Base-by-base conservation (phyloP, 64 coral and sea anemone genomes). In the Catalaphyllia jardinei region DNA sequence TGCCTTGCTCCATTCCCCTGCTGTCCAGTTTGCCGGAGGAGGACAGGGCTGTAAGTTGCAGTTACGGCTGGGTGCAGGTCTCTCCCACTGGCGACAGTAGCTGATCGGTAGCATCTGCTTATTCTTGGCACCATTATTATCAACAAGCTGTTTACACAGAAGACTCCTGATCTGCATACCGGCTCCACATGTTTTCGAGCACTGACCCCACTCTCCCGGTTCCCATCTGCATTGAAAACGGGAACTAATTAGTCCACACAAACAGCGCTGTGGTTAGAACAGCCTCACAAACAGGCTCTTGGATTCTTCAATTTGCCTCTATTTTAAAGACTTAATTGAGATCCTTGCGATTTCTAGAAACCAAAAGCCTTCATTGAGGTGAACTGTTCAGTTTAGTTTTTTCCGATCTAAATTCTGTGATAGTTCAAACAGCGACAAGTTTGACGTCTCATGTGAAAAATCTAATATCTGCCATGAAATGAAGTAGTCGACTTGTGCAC, bases 151-250 rank as follows among this genome's bases (percentile, higher is more conserved):
- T 54, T 95, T 99, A 77, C 97, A 99, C 49, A 83, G 71, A 17
- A 99, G 83, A 57, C 93, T 95, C 73, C 97, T 63, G 30, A 99
- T 85, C 79, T 99, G 94, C 29, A 95, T 51, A 19, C 97, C 97
- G 14, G 74, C 71, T 28, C 93, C 97, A 60, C 97, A 99, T 79
- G 93, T 93, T 49, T 87, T 93, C 4, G 93, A 95, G 38, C 97
- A 99, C 24, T 31, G 76, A 49, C 82, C 74, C 97, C 97, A 99
- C 13, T 86, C 51, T 0, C 88, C 91, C 13, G 97, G 91, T 16
- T 90, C 89, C 97, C 97, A 99, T 31, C 97, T 99, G 24, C 2
- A 28, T 88, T 76, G n/a, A 80, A 75, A 30, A 69, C 69, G n/a
- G 67, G 67, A 30, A 69, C 22, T 11, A 9, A 24, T 69, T 25